Conservation (phyloP, 2,113 vertebrate species). For the Ochotona princeps region DNA sequence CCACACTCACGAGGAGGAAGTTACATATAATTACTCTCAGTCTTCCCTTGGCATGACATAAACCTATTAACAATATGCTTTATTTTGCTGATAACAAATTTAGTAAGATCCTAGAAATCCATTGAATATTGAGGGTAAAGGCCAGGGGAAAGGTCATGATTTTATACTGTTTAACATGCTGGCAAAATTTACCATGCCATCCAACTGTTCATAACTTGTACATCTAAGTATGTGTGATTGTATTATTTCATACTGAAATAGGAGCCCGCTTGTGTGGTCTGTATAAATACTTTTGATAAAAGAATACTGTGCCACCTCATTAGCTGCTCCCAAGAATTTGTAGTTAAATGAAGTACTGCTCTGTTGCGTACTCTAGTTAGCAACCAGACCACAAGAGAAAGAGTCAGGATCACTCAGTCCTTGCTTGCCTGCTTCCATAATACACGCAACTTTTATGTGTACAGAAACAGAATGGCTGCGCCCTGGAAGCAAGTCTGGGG, state of each 20-base stretch:
- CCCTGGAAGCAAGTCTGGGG: not conserved
- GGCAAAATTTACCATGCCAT: not conserved
- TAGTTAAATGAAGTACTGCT: not conserved
- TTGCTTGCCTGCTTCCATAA: constrained; percentile 29
- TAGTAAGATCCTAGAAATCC: not conserved
- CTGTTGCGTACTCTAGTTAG: not conserved
- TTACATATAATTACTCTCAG: not conserved
- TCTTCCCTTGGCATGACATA: not conserved
- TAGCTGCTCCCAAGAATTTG: not conserved
- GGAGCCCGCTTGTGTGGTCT: not conserved
- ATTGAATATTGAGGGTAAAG: not conserved
- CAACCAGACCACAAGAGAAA: not conserved
- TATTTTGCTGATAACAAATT: constrained; percentile 10
- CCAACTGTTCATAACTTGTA: not conserved
- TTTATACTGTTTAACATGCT: not conserved
- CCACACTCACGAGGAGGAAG: not conserved
- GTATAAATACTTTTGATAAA: not conserved
- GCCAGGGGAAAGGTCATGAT: not conserved
- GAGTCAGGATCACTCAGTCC: not conserved
- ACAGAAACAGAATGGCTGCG: not conserved
- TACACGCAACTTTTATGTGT: not conserved
- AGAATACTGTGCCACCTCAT: not conserved
- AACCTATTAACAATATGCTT: not conserved
- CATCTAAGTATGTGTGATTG: not conserved
- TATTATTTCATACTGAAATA: not conserved